Evolutionary conservation across 1,140 invertebrate genomes (phyloP).

Genomic region (Glossosoma conforme): DNA sequence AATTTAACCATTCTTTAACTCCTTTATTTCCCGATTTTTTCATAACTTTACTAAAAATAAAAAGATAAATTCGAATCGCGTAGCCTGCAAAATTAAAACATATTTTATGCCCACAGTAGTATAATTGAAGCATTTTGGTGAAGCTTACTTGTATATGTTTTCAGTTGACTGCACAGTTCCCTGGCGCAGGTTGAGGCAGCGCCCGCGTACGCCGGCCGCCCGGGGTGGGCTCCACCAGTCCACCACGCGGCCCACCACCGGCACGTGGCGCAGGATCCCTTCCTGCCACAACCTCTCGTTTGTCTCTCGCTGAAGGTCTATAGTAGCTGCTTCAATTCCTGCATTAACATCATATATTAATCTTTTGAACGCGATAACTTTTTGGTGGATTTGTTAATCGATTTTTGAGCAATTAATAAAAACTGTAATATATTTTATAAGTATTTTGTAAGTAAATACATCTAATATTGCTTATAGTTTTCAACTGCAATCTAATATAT

Average conservation of each 20-base stretch:
- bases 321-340: conserved; percentile 88
- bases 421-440: not conserved
- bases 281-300: conserved; percentile 90
- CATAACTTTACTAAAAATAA: too few relatives aligned
- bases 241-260: conserved; percentile 85
- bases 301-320: conserved; percentile 84
- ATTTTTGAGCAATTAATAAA: too few relatives aligned
- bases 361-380: not conserved
- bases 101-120: too few relatives aligned
- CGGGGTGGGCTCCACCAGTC: conserved; percentile 79
- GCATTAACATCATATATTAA: conserved; percentile 12
- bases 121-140: not conserved
- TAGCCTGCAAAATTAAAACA: too few relatives aligned
- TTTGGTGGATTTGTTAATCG: too few relatives aligned
- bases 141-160: conserved; percentile 71
- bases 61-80: too few relatives aligned
- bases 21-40: too few relatives aligned
- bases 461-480: too few relatives aligned
- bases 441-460: too few relatives aligned
- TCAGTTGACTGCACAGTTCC: conserved; percentile 88
- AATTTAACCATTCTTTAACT: too few relatives aligned
- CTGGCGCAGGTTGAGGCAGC: conserved; percentile 78
- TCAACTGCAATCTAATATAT: too few relatives aligned
- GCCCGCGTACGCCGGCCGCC: conserved; percentile 69
- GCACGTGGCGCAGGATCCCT: conserved; percentile 87